Evolutionary conservation across 2,113 vertebrate genomes (phyloP).

Genomic region (Gallinago paraguaiae): DNA sequence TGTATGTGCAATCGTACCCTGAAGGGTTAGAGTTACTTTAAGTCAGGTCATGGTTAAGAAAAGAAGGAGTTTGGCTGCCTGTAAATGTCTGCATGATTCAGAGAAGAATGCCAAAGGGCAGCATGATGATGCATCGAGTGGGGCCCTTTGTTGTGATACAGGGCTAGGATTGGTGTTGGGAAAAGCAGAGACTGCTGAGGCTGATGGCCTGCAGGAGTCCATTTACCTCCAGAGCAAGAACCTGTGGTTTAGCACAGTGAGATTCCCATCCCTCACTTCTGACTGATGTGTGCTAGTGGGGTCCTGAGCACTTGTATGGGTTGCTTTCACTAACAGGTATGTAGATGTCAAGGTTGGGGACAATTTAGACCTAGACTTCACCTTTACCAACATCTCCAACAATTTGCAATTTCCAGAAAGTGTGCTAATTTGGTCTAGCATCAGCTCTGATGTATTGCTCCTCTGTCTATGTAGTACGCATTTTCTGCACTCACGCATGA

Average conservation of each 20-base stretch:
- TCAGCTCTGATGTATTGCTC: not conserved
- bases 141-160: not conserved
- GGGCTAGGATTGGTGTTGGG: not conserved
- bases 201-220: not conserved
- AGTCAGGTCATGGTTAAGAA: not conserved
- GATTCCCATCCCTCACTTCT: not conserved
- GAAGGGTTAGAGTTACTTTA: not conserved
- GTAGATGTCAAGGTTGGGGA: not conserved
- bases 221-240: not conserved
- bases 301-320: not conserved
- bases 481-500: not conserved
- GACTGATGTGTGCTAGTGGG: too few relatives aligned
- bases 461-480: not conserved
- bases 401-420: not conserved
- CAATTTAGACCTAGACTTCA: not conserved
- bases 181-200: not conserved
- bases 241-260: not conserved
- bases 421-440: too few relatives aligned
- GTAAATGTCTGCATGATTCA: not conserved
- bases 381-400: not conserved
- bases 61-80: not conserved
- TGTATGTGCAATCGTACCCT: rapidly evolving
- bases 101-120: not conserved
- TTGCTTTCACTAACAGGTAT: not conserved
- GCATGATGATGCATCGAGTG: not conserved